Conservation (phyloP, 1,140 invertebrate species). For the Aphelinus atriplicis region DNA sequence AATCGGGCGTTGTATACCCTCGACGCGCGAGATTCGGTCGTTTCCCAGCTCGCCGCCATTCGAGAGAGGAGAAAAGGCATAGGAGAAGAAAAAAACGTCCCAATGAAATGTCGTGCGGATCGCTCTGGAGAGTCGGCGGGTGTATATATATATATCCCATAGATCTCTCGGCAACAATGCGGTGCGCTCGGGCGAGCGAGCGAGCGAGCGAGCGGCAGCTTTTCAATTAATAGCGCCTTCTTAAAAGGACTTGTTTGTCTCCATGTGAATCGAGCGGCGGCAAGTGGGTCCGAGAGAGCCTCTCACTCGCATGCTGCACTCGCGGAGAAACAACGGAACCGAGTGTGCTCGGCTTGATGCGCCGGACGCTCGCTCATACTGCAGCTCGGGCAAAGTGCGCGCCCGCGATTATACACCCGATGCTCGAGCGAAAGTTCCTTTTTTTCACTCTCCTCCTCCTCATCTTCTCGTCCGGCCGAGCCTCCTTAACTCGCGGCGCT, state of each 20-base stretch:
- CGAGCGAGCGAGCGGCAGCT: too few species aligned
- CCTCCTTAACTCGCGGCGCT: neutral
- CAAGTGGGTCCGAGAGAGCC: neutral
- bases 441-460: neutral
- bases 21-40: too few species aligned
- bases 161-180: neutral
- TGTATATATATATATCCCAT: too few species aligned
- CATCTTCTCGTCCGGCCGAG: neutral
- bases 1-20: too few species aligned
- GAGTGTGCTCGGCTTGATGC: too few species aligned
- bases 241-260: constrained; percentile 19
- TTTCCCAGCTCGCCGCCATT: too few species aligned
- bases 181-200: too few species aligned
- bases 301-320: neutral
- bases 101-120: too few species aligned
- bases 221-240: constrained; percentile 15
- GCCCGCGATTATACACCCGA: neutral
- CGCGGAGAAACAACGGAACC: neutral
- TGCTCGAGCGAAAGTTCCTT: constrained; percentile 31
- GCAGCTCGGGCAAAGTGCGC: neutral
- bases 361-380: too few species aligned
- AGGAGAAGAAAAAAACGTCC: too few species aligned
- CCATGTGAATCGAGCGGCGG: neutral
- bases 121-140: too few species aligned
- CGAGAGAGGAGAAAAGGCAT: too few species aligned